A percentile compares a stretch with the other conserved stretches of the same genome.
These are phyloP conservation scores for Gari tellinella DNA, from an alignment of 2,888 invertebrate genomes.

Conservation along the genomic window DNA sequence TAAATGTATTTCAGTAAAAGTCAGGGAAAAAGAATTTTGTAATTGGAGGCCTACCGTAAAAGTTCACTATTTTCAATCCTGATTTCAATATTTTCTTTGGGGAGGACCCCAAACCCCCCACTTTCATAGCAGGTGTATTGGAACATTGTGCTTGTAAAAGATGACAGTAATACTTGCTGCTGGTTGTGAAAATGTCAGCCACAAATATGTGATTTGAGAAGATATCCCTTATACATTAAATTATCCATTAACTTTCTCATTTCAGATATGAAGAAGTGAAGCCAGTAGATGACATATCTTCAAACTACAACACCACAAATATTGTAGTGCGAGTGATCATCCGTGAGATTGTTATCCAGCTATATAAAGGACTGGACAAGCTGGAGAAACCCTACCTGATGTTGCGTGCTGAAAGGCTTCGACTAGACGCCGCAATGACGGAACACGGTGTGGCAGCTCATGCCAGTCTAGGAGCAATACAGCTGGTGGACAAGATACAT, in stretches of 20 bases:
- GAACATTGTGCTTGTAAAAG: no score
- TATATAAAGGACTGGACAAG: conserved; percentile 88
- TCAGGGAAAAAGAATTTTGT: no score
- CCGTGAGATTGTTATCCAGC: conserved; percentile 89
- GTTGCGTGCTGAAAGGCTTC: conserved; percentile 89
- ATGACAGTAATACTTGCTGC: no score
- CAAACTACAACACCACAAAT: conserved; percentile 90
- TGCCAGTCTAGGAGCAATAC: conserved; percentile 88
- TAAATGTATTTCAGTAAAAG: no score
- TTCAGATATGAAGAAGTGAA: conserved; percentile 90
- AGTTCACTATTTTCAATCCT: no score
- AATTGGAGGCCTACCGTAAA: no score
- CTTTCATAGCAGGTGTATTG: no score
- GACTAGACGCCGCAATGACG: conserved; percentile 90
- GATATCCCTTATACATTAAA: no score
- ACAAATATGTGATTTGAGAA: no score
- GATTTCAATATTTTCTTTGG: no score
- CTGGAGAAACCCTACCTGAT: conserved; percentile 91
- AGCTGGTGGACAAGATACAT: conserved; percentile 91
- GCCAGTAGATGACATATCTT: conserved; percentile 93
- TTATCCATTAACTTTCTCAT: conserved; percentile 4
- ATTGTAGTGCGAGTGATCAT: conserved; percentile 89
- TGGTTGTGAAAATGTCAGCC: no score
- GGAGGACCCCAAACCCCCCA: no score
- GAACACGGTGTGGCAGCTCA: conserved; percentile 92